phyloP scores from a whole-genome alignment of 2,797 vertebrate genomes.

The Atherinosoma microstoma region DNA sequence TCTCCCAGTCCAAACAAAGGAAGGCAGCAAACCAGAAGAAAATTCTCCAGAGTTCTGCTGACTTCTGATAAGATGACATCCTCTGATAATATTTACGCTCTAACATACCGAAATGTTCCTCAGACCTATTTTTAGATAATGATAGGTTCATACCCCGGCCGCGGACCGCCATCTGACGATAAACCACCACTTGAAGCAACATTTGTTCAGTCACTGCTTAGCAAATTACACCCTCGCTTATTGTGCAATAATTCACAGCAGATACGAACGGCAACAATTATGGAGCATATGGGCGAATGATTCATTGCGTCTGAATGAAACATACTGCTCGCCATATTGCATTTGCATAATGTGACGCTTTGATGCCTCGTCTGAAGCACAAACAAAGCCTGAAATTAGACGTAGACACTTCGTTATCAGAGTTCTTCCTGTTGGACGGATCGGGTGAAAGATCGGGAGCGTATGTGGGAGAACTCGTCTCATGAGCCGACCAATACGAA shows the following conservation, averaged over 20 bases:
- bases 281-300: slow-evolving; percentile 66
- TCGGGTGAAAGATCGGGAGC: background rate
- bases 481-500: too few relatives aligned
- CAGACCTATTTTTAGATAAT: background rate
- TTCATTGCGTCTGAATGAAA: slow-evolving; percentile 59
- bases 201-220: slow-evolving; percentile 50
- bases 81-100: slow-evolving; percentile 35
- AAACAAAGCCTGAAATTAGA: slow-evolving; percentile 77
- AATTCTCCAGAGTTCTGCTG: slow-evolving; percentile 60
- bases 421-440: slow-evolving; percentile 25
- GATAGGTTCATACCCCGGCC: background rate
- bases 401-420: slow-evolving; percentile 43
- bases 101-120: slow-evolving; percentile 20
- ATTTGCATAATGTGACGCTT: slow-evolving; percentile 69
- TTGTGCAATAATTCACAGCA: slow-evolving; percentile 58
- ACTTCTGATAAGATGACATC: slow-evolving; percentile 67
- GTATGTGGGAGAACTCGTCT: background rate
- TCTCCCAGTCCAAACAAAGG: slow-evolving; percentile 71
- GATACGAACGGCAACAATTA: slow-evolving; percentile 58
- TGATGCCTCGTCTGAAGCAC: slow-evolving; percentile 61
- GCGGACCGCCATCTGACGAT: slow-evolving; percentile 33
- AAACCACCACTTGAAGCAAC: slow-evolving; percentile 31
- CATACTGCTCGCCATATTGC: slow-evolving; percentile 73
- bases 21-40: slow-evolving; percentile 67
- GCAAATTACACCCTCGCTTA: slow-evolving; percentile 53